Evolutionary conservation across 2,113 vertebrate species (phyloP).

Genomic region (Corydoras maculifer): DNA sequence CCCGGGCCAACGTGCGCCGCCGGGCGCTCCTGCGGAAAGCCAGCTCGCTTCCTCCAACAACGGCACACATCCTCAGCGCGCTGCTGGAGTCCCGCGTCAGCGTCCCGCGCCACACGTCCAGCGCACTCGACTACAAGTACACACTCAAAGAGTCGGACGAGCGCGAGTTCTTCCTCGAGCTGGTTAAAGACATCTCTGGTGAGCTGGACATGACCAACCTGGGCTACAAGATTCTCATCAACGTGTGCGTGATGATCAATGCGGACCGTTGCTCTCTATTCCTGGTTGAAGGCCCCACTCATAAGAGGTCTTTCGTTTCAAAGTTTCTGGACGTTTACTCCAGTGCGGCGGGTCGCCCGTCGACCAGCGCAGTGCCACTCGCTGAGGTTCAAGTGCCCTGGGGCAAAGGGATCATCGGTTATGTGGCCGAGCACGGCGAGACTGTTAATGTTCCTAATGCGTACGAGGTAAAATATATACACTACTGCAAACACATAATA

Average conservation of each 20-base stretch:
- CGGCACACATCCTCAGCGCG: slow-evolving; percentile 91
- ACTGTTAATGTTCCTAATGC: slow-evolving; percentile 95
- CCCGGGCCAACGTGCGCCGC: slow-evolving; percentile 84
- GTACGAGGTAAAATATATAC: slow-evolving; percentile 80
- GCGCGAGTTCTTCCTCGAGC: slow-evolving; percentile 94
- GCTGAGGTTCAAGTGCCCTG: slow-evolving; percentile 96
- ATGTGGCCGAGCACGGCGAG: slow-evolving; percentile 93
- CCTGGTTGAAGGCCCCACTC: slow-evolving; percentile 82
- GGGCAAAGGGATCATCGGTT: slow-evolving; percentile 97
- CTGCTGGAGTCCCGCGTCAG: slow-evolving; percentile 94
- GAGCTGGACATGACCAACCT: slow-evolving; percentile 92
- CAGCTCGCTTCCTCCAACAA: slow-evolving; percentile 90
- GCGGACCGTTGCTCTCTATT: slow-evolving; percentile 93
- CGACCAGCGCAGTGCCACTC: slow-evolving; percentile 70
- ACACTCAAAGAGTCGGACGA: slow-evolving; percentile 90
- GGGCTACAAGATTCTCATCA: slow-evolving; percentile 95
- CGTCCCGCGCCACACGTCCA: slow-evolving; percentile 90
- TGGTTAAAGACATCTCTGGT: slow-evolving; percentile 98
- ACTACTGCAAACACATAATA: too few relatives aligned
- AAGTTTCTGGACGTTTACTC: slow-evolving; percentile 97
- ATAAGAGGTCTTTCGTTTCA: slow-evolving; percentile 91
- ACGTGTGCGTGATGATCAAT: slow-evolving; percentile 95
- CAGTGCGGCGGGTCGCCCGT: slow-evolving; percentile 85
- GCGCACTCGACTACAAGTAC: slow-evolving; percentile 93
- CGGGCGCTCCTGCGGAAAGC: slow-evolving; percentile 90